Base-by-base conservation (phyloP, 2,113 vertebrate species). In the Eurystomus gularis region DNA sequence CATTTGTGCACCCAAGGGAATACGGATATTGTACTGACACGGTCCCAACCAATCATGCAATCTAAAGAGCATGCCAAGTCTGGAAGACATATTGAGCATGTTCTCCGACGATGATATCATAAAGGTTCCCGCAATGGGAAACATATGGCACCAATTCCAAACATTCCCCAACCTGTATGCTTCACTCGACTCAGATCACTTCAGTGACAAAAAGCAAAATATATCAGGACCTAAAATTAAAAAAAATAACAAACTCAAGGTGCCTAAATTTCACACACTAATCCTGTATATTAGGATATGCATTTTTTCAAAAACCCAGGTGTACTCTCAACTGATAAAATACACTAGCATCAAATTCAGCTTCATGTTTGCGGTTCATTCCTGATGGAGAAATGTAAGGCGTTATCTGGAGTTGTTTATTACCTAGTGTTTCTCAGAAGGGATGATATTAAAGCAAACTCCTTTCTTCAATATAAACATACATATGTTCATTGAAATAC, bases 41-140 rank as follows among this genome's bases (percentile, higher is more conserved):
- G 92, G 65, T 78, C 86, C 64, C 64, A 93, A 92, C 9, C 51
- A 81, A 95, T 96, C 95, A 77, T 39, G 62, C 55, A 78, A 73
- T 64, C 78, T 72, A 14, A 92, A 86, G 4, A 70, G 55, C 72
- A 92, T 42, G 79, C 93, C 79, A 94, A 21, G 96, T 97, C 97
- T 97, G 96, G 95, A 97, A 97, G 94, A 94, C 96, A 97, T 96
- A 96, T 93, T 94, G 94, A 96, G 91, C 92, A 52, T 96, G 97
- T 96, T 96, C 95, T 75, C 88, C 13, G 23, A 70, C 2, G 2
- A 95, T 97, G 97, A 97, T 95, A 96, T 97, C 96, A 96, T 91
- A 66, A 83, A 94, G 82, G 78, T 84, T 94, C 79, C 83, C 7
- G 9, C 93, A 96, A 97, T 94, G 82, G 93, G 90, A 96, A 96